These are phyloP conservation scores for Drosophila miranda DNA, from an alignment of 1,140 invertebrate species.

Conservation along the genomic window DNA sequence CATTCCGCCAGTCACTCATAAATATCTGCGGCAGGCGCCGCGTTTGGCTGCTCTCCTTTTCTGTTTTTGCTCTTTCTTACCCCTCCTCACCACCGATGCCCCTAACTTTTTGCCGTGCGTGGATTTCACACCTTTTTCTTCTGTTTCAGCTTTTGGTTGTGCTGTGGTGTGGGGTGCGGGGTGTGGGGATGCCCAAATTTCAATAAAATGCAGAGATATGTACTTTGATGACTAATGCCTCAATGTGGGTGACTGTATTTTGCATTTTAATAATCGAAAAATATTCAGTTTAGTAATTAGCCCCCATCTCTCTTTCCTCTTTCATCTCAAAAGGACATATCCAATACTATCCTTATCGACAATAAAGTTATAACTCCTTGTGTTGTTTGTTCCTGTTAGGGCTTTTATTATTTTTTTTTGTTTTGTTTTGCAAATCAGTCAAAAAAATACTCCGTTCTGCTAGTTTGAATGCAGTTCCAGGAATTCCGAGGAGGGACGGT, in stretches of 20 bases:
- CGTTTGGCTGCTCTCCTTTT: slow-evolving; percentile 12
- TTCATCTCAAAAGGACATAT: no score
- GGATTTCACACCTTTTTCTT: slow-evolving; percentile 64
- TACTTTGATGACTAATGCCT: slow-evolving; percentile 61
- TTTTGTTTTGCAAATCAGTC: slow-evolving; percentile 60
- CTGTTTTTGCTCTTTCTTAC: slow-evolving; percentile 12
- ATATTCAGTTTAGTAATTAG: no score
- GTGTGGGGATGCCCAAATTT: slow-evolving; percentile 31
- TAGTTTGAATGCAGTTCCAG: slow-evolving; percentile 63
- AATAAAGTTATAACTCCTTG: slow-evolving; percentile 29
- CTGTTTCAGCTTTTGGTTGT: slow-evolving; percentile 19
- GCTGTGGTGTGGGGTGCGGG: neutral
- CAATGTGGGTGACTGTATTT: neutral
- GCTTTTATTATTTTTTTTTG: slow-evolving; percentile 46
- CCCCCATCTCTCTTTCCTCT: no score
- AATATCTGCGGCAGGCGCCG: slow-evolving; percentile 53
- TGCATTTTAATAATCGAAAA: no score
- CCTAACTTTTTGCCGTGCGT: slow-evolving; percentile 40
- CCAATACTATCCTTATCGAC: no score
- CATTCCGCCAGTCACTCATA: slow-evolving; percentile 61
- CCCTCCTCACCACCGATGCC: slow-evolving; percentile 12
- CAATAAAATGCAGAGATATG: slow-evolving; percentile 45
- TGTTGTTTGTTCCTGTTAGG: slow-evolving; percentile 47
- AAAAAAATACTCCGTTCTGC: slow-evolving; percentile 40
- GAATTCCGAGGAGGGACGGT: slow-evolving; percentile 38